Base-by-base conservation (phyloP, 2,888 invertebrate species). In the Acronicta aceris region DNA sequence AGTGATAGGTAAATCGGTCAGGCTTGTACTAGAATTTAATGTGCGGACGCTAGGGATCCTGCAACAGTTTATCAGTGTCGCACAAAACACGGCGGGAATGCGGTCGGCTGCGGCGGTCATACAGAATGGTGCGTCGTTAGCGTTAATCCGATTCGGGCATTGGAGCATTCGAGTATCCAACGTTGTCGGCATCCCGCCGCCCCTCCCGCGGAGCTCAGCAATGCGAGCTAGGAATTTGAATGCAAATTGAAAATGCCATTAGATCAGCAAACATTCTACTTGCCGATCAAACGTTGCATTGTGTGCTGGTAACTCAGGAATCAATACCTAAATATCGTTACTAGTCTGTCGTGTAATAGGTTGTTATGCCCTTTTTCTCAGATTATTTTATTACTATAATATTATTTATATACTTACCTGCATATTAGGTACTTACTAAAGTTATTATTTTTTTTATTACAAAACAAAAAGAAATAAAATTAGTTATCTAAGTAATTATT, bases 211-310 rank as follows among this genome's bases (percentile, higher is more conserved):
- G 71, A 66, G 74, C 78, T 79, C 83, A 75, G 86, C 84, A 81
- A 89, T 89, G 88, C 87, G 78, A 82, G 83, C 83, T 80, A 81
- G 89, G 90, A 89, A 92, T 93, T 89, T 89, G 88, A 87, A 92
- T 92, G 91, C 90, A 92, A 93, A 93, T 92, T 89, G 91, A 91
- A 92, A 93, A 91, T 89, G 87, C 92, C 90, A 91, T 92, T 92
- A 92, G 90, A 90, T 89, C 90, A 83, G 87, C 89, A 91, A 92
- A 92, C 91, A 92, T 87, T 81, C 85, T 85, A 87, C 81, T 85
- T 79, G 81, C 68, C 81, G 83, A 88, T 88, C 86, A 85, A 86
- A 86, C 84, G 82, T 76, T 83, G 88, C 86, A 86, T 87, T 89
- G 82, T 85, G 74, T 71, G 76, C 73, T 69, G 66, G 76, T 83